Evolutionary conservation across 1,140 invertebrate genomes (phyloP), one percentile per base, ranked within the genome.

Genomic region (Heliconius nattereri): DNA sequence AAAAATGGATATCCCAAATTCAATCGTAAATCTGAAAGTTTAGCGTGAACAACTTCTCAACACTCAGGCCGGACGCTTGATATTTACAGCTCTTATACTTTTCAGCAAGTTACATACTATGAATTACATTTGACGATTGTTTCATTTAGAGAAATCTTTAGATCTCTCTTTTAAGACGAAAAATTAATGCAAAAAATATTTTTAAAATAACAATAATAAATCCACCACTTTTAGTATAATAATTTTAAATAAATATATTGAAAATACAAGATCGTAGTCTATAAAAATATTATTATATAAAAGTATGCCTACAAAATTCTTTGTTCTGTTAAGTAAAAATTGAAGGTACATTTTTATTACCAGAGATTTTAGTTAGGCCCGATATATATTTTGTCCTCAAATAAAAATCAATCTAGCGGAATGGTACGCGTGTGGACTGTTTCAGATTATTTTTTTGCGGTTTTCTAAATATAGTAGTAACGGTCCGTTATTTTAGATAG

Each of bases 381-480:
- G 37, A 75, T 49, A 75, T 75, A 79, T 79, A 79, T 75, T 75
- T 72, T 35, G 37, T 54, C n/a, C 23, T 45, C 40, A 49, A 75
- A 75, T 73, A 70, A 79, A 79, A 79, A 71, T 40, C n/a, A 35
- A 75, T 19, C 49, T 32, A 81, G 57, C 16, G 60, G 60, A 76
- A 71, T 35, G 52, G 74, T 49, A 40, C 23, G 60, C 45, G 74
- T 70, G 26, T 74, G 49, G 23, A 70, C 26, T 73, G 49, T 52
- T 52, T 54, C 71, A 54, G 79, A 80, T 80, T 77, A 76, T 71
- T 74, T 80, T 81, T 81, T 81, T 73, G 79, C 71, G 75, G 75
- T 74, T 72, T 79, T 40, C 74, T 66, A 52, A 52, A 52, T 52
- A 20, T 20, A 20, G 7, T 52, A 52, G 49, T 49, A 5, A 52